Base-by-base conservation (phyloP, 2,888 invertebrate species). In the Lacanobia wlatinum region DNA sequence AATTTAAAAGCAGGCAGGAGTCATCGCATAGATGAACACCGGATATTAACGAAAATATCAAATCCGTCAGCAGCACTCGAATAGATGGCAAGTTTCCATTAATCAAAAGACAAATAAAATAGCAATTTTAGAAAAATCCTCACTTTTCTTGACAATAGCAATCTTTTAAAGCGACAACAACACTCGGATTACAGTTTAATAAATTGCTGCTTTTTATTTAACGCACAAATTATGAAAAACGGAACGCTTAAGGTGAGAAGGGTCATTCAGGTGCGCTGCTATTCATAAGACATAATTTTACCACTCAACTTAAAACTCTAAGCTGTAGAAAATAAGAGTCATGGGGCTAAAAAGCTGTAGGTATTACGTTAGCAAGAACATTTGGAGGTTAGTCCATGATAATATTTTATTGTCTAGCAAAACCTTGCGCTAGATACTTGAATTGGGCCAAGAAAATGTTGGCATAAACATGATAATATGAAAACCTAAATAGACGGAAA, bases 151-250 rank as follows among this genome's bases (percentile, higher is more conserved):
- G 70, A 85, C 84, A 84, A 85, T 79, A 81, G 84, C 84, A 80
- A 87, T 85, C 83, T 85, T 84, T 87, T 82, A 78, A 76, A 83
- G 68, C 67, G 62, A 84, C 65, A 83, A 87, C 87, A 88, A 82
- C 85, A 85, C 85, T 87, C 79, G 64, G 74, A 76, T 86, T 85
- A 82, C 86, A 74, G 78, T 82, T 83, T 83, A 84, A 87, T 86
- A 87, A 89, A 87, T 86, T 82, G 79, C 86, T 79, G 74, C 73
- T 81, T 86, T 86, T 86, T 87, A 84, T 87, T 86, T 80, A 81
- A 78, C 83, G 67, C 73, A 73, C 78, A 84, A 85, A 84, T 87
- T 87, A 85, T 84, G 78, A 88, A 84, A 84, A 87, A 87, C 80
- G 80, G 61, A 76, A 84, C 80, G 78, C 76, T 86, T 83, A 80